Evolutionary conservation across 2,888 invertebrate genomes (phyloP).

Genomic region (Drosophila anomelani): DNA sequence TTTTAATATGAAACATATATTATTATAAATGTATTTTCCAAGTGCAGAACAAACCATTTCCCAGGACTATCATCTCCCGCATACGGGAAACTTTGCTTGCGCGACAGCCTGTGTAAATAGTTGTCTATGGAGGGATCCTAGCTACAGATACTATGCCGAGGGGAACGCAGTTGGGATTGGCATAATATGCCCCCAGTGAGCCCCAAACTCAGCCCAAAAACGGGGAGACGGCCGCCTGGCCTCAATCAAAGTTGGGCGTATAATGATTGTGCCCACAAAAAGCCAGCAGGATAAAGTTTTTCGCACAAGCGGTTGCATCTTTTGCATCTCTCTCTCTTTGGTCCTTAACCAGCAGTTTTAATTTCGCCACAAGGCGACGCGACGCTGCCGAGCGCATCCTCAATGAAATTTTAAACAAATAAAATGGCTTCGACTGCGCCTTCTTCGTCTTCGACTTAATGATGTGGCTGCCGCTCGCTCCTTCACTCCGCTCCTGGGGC

Average conservation of each 20-base stretch:
- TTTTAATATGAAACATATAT: not conserved
- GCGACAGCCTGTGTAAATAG: slow-evolving; percentile 77
- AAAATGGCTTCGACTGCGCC: slow-evolving; percentile 53
- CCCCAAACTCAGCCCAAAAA: not conserved
- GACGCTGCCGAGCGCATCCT: slow-evolving; percentile 48
- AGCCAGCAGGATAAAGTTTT: slow-evolving; percentile 54
- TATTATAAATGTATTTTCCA: not conserved
- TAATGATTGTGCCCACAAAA: slow-evolving; percentile 56
- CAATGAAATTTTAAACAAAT: slow-evolving; percentile 69
- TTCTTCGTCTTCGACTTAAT: slow-evolving; percentile 59
- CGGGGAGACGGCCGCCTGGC: slow-evolving; percentile 40
- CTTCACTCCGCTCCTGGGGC: slow-evolving; percentile 4
- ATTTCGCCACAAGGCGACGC: slow-evolving; percentile 55
- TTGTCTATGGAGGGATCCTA: slow-evolving; percentile 40
- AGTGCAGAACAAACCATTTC: slow-evolving; percentile 14
- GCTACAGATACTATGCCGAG: slow-evolving; percentile 16
- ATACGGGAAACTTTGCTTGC: slow-evolving; percentile 57
- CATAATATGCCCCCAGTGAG: slow-evolving; percentile 40
- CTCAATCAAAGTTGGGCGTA: slow-evolving; percentile 58
- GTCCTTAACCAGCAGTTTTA: slow-evolving; percentile 70
- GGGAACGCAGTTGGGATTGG: slow-evolving; percentile 30
- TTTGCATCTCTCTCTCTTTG: slow-evolving; percentile 25
- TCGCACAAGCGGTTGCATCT: slow-evolving; percentile 53
- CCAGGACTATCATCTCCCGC: slow-evolving; percentile 45
- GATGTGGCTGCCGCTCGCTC: slow-evolving; percentile 61